Evolutionary conservation across 2,113 vertebrate genomes (phyloP), one percentile per base, ranked within the genome.

Genomic region (Gasterosteus nipponicus): DNA sequence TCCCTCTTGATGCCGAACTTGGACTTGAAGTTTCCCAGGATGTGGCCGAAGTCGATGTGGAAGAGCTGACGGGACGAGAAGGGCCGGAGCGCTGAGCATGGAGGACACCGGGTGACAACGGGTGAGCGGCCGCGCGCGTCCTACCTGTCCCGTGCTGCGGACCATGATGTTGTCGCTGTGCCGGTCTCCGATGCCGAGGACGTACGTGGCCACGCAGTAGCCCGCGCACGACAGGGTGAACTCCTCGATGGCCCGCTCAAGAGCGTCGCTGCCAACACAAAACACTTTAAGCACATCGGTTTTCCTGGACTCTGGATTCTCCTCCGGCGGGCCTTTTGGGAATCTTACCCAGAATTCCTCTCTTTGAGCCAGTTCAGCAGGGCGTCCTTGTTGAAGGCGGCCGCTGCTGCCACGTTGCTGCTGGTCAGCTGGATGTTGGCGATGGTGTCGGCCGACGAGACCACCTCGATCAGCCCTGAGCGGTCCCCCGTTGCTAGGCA

Each of bases 111-210:
- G 11, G 14, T 26, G 12, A 12, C 0, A 9, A 18, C 1, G 4
- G 10, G 19, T 10, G 8, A 14, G 2, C 26, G 1, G 0, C 16
- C 10, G 3, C 2, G 18, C 7, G 3, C 8, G 66, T 85, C 92
- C 77, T 77, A 99, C 98, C 96, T 99, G 98, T 51, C 98, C 98
- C 0, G 96, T 98, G 93, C 98, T 99, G 85, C 97, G 96, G 84
- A 99, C 97, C 98, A 99, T 99, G 92, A 99, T 99, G 84, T 99
- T 99, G 94, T 99, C 98, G 58, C 97, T 99, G 87, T 99, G 98
- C 59, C 98, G 94, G 94, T 99, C 98, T 77, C 98, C 98, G 41
- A 99, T 99, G 31, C 98, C 98, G 77, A 99, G 91, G 16, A 99
- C 98, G 0, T 99, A 99, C 6, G 98, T 99, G 92, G 98, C 98